phyloP scores from a whole-genome alignment of 2,113 vertebrate species.

The Eurystomus gularis region DNA sequence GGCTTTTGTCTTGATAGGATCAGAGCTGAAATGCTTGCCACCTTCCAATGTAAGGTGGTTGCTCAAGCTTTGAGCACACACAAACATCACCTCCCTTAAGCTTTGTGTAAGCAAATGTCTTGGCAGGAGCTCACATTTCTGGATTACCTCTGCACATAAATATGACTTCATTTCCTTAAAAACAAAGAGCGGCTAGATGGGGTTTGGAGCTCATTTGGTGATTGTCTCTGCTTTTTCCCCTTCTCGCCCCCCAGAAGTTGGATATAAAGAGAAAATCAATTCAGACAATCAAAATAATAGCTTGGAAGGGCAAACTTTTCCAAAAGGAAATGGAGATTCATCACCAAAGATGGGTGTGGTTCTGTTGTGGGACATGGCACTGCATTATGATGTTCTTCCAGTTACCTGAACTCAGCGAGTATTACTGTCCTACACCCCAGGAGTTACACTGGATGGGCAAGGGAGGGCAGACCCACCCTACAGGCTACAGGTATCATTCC shows the following conservation, averaged over 20 bases:
- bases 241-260: fast-evolving
- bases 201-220: not conserved
- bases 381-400: fast-evolving
- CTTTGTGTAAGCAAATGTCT: conserved; percentile 7
- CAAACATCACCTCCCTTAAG: not conserved
- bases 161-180: conserved; percentile 40
- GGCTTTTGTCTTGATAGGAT: not conserved
- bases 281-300: not conserved
- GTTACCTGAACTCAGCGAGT: not conserved
- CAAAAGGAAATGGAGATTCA: not conserved
- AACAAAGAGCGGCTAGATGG: not conserved
- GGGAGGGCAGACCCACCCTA: not conserved
- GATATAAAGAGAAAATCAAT: not conserved
- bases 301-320: not conserved
- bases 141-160: conserved; percentile 17
- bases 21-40: not conserved
- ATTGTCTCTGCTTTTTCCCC: not conserved
- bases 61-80: not conserved
- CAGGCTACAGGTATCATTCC: fast-evolving
- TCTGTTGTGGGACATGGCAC: not conserved
- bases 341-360: not conserved
- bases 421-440: not conserved
- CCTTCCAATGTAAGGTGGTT: not conserved
- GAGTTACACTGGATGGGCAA: not conserved
- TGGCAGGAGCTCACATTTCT: conserved; percentile 21